These are phyloP conservation scores for Ageneiosus marmoratus DNA, from an alignment of 2,113 vertebrate genomes.

Conservation along the genomic window DNA sequence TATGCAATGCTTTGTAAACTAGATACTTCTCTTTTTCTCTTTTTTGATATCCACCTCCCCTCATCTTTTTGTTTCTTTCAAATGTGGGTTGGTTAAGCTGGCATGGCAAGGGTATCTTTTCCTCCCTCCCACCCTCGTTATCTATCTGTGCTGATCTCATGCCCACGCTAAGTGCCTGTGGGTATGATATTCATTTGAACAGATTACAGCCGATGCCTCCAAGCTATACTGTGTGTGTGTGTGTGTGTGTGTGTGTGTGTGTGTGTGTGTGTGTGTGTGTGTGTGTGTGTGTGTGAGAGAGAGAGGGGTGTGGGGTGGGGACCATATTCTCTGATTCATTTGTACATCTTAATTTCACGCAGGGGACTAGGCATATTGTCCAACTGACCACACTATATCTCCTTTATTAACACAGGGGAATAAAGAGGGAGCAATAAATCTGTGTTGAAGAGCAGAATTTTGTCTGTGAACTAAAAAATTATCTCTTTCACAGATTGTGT, in stretches of 20 bases:
- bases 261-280: neutral
- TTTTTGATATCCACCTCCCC: neutral
- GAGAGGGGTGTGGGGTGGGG: neutral
- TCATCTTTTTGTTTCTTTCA: neutral
- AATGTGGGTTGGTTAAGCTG: constrained; percentile 42
- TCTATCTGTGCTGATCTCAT: constrained; percentile 12
- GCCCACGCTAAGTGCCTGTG: constrained; percentile 29
- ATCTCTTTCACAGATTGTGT: neutral
- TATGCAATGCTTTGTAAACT: constrained; percentile 33
- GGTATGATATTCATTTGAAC: constrained; percentile 37
- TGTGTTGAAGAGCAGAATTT: neutral
- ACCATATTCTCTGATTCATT: neutral
- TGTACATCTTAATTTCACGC: neutral
- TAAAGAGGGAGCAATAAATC: constrained; percentile 15
- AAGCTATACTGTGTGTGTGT: constrained; percentile 24
- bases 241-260: constrained; percentile 33
- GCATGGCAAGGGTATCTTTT: constrained; percentile 26
- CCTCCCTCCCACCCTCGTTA: neutral
- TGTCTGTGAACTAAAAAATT: neutral
- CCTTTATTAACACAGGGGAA: constrained; percentile 32
- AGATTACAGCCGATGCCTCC: constrained; percentile 41
- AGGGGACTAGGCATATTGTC: constrained; percentile 3
- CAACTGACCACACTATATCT: constrained; percentile 12
- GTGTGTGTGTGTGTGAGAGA: too few relatives aligned
- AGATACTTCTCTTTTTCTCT: constrained; percentile 22